Base-by-base conservation (phyloP, 2,113 vertebrate genomes). In the Pollachius pollachius region DNA sequence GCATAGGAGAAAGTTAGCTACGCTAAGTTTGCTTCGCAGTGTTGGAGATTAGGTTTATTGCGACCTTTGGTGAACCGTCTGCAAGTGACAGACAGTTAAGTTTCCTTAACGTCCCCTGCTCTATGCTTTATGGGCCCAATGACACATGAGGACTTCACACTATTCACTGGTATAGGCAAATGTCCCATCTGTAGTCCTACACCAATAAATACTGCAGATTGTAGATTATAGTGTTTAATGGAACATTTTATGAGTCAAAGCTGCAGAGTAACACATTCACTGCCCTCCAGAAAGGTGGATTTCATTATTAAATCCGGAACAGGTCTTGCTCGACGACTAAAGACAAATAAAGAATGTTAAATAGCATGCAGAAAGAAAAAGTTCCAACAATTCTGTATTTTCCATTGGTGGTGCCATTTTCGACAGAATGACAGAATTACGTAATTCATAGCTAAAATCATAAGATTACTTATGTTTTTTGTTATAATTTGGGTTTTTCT, bases 61-160 rank as follows among this genome's bases (percentile, higher is more conserved):
- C 77, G 85, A 90, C 86, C 87, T 89, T 83, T 84, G 72, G 9
- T 87, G 86, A 87, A 89, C 88, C 89, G 90, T 60, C 81, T 76
- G 77, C 84, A 77, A 82, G 84, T 83, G 83, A 84, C 81, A 71
- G 85, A 75, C 83, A 79, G 84, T 84, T 75, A 82, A 86, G 75
- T 82, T 87, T 75, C 74, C 67, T 73, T 75, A 59, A 59, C 72
- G 65, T 78, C 77, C 71, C 77, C 63, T 68, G 69, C 87, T 89
- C 71, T 79, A 85, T 87, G 82, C 84, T 91, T 90, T 89, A 90
- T 77, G 77, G 82, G 83, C 79, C 72, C 64, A 71, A 89, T 89
- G 86, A 77, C 81, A 84, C 70, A 59, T 57, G 81, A 82, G 77
- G 82, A 78, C 82, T 89, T 81, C 81, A 15, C 27, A 52, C 67